Percentiles rank a stretch among this genome's conserved stretches.
Evolutionary conservation across 2,113 vertebrate genomes (phyloP).

Genomic region (Sisor rabdophorus): DNA sequence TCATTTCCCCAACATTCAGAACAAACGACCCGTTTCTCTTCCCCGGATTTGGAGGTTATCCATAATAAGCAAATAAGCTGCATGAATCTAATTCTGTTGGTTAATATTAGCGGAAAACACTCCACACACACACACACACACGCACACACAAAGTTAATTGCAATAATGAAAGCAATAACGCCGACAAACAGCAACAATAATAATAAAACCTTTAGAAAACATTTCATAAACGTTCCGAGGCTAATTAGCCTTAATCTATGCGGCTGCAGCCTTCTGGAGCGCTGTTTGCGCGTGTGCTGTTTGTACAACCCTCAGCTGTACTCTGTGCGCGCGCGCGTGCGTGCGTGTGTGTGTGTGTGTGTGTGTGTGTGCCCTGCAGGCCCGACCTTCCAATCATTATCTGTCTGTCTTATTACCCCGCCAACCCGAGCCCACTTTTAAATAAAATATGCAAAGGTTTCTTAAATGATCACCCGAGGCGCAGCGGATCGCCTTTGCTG

Average conservation of each 20-base stretch:
- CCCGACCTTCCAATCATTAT: conserved; percentile 99
- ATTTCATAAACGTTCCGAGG: conserved; percentile 98
- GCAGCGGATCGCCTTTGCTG: conserved; percentile 98
- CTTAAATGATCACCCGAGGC: conserved; percentile 99
- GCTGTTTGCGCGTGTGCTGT: conserved; percentile 52
- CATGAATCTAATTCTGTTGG: conserved; percentile 41
- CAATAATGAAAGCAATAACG: conserved; percentile 79
- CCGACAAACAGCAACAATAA: conserved; percentile 75
- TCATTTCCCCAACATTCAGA: conserved; percentile 24
- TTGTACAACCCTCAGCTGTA: conserved; percentile 39
- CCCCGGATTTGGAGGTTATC: conserved; percentile 33
- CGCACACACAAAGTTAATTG: conserved; percentile 53
- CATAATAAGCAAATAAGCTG: conserved; percentile 38
- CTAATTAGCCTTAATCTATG: conserved; percentile 99
- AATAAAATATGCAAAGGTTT: conserved; percentile 99
- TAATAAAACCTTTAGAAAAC: conserved; percentile 84
- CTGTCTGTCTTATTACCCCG: conserved; percentile 99
- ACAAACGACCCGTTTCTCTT: conserved; percentile 9
- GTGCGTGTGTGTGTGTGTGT: conserved; percentile 53
- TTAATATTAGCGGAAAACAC: conserved; percentile 39
- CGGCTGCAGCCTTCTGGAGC: conserved; percentile 84
- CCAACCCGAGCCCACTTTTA: conserved; percentile 99
- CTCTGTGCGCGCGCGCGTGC: conserved; percentile 54
- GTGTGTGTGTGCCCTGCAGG: conserved; percentile 95
- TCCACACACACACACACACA: conserved; percentile 26